Percentiles rank a stretch among this genome's conserved stretches.
Evolutionary conservation across 2,797 vertebrate genomes (phyloP).

Genomic region (Macroramphosus scolopax): DNA sequence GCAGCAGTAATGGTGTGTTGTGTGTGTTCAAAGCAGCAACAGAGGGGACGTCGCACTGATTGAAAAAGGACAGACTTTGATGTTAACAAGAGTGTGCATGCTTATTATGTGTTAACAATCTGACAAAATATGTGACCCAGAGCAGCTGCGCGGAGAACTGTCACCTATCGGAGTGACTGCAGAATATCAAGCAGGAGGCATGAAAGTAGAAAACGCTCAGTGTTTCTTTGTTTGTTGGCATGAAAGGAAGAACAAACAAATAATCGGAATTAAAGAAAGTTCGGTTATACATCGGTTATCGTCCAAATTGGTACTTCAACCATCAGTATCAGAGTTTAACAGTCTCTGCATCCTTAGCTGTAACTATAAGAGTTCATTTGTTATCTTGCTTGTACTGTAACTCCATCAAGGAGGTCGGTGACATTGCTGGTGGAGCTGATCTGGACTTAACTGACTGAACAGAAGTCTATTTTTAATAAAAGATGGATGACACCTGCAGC

Average conservation of each 20-base stretch:
- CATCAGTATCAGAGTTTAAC: too few species aligned
- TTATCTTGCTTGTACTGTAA: too few species aligned
- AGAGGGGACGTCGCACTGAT: constrained; percentile 6
- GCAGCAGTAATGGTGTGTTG: constrained; percentile 18
- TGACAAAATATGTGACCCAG: constrained; percentile 50
- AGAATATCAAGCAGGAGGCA: constrained; percentile 22
- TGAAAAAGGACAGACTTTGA: constrained; percentile 40
- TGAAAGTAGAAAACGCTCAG: too few species aligned
- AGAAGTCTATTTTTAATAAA: not conserved
- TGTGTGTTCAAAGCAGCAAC: constrained; percentile 35
- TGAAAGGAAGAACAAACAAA: too few species aligned
- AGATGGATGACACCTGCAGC: not conserved
- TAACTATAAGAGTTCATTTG: too few species aligned
- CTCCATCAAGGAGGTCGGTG: too few species aligned
- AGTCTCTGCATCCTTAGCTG: too few species aligned
- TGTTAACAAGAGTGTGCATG: constrained; percentile 39
- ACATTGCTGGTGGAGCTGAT: not conserved
- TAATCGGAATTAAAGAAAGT: too few species aligned
- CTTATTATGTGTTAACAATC: constrained; percentile 58
- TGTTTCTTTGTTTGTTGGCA: too few species aligned
- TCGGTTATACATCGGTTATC: too few species aligned
- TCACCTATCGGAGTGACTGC: constrained; percentile 41
- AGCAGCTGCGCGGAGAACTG: constrained; percentile 56
- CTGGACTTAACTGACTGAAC: not conserved
- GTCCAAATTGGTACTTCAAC: too few species aligned